A percentile compares a stretch with the other conserved stretches of the same genome.
phyloP scores from a whole-genome alignment of 2,113 vertebrate species.

The Colossoma macropomum region DNA sequence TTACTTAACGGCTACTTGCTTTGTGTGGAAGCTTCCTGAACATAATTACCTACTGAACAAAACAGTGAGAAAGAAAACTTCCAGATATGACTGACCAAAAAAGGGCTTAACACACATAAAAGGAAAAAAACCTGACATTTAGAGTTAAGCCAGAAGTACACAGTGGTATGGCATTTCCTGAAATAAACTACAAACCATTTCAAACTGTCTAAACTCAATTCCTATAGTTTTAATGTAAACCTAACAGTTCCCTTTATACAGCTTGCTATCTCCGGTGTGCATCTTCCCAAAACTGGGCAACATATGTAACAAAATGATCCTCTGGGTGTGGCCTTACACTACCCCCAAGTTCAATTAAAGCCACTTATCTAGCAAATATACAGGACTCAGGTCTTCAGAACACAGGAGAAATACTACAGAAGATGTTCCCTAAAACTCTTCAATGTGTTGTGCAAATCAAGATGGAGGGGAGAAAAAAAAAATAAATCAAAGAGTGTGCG shows the following conservation, averaged over 20 bases:
- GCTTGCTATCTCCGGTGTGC: slow-evolving; percentile 66
- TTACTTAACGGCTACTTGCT: slow-evolving; percentile 56
- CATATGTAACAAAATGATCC: slow-evolving; percentile 70
- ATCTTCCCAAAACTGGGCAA: slow-evolving; percentile 70
- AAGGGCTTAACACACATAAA: neutral
- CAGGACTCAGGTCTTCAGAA: slow-evolving; percentile 17
- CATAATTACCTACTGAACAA: slow-evolving; percentile 56
- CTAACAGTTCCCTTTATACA: slow-evolving; percentile 40
- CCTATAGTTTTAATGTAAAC: slow-evolving; percentile 47
- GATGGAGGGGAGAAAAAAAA: neutral
- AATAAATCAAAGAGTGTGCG: neutral
- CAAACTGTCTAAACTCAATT: slow-evolving; percentile 24
- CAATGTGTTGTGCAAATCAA: slow-evolving; percentile 20
- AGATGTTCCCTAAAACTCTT: slow-evolving; percentile 32
- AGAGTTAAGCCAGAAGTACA: slow-evolving; percentile 29
- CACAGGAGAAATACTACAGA: slow-evolving; percentile 41
- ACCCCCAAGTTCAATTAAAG: slow-evolving; percentile 1
- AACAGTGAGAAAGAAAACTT: slow-evolving; percentile 38
- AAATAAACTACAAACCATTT: slow-evolving; percentile 34
- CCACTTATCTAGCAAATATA: neutral
- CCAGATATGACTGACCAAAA: slow-evolving; percentile 25
- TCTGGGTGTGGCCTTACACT: slow-evolving; percentile 55
- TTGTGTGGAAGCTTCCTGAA: slow-evolving; percentile 63
- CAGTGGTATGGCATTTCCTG: slow-evolving; percentile 48
- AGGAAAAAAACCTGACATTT: slow-evolving; percentile 31